Conservation (phyloP, 1,140 invertebrate genomes). For the Alviniconcha marisindica region DNA sequence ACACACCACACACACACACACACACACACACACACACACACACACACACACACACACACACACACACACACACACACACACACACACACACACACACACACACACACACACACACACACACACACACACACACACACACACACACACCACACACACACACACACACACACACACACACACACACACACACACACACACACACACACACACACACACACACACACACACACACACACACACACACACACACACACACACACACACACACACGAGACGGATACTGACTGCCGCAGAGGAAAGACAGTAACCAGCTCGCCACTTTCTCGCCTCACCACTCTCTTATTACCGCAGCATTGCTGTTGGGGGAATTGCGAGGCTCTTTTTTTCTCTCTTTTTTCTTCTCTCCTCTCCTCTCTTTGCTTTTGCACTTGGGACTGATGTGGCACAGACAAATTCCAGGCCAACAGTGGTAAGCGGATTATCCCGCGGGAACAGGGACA, state of each 20-base stretch:
- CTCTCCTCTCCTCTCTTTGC: neutral
- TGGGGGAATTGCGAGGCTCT: neutral
- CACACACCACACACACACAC: too few species aligned
- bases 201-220: constrained; percentile 9
- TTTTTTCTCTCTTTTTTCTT: neutral
- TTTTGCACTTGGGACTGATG: neutral
- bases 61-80: too few species aligned
- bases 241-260: neutral
- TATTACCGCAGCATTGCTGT: too few species aligned
- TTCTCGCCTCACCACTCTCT: too few species aligned
- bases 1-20: too few species aligned
- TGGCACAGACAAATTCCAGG: constrained; percentile 9
- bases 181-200: constrained; percentile 18
- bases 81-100: too few species aligned
- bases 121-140: too few species aligned
- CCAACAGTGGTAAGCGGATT: neutral
- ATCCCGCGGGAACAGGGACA: neutral
- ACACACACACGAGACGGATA: neutral
- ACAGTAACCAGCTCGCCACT: neutral
- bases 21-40: too few species aligned
- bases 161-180: constrained; percentile 6
- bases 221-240: neutral
- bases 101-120: too few species aligned
- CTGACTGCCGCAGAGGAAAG: neutral
- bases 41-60: too few species aligned